Base-by-base conservation (phyloP, 2,113 vertebrate species). In the Aldabrachelys gigantea region DNA sequence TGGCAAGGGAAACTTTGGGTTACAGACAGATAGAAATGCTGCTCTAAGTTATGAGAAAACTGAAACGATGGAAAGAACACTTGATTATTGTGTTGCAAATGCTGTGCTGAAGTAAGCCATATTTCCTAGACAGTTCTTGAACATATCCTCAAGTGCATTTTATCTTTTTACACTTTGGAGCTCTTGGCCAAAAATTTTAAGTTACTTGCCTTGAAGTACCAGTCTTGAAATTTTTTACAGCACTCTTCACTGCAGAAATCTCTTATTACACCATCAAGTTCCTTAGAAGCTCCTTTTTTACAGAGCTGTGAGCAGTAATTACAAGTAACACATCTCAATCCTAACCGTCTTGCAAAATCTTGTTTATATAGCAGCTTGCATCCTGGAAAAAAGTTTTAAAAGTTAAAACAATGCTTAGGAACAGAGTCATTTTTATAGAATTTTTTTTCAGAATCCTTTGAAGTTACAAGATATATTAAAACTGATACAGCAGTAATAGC, bases 301-400 rank as follows among this genome's bases (percentile, higher is more conserved):
- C 99, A 99, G 85, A 99, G 98, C 97, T 99, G 99, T 95, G 98
- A 99, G 98, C 99, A 99, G 98, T 99, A 99, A 98, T 99, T 99
- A 97, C 99, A 99, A 96, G 99, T 99, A 95, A 99, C 99, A 95
- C 99, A 99, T 98, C 99, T 99, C 95, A 99, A 98, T 93, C 99
- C 99, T 98, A 99, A 98, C 82, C 99, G 99, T 93, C 98, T 98
- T 97, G 99, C 99, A 97, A 99, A 99, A 96, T 99, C 99, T 98
- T 99, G 99, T 98, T 99, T 99, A 97, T 99, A 99, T 82, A 99
- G 98, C 88, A 99, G 98, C 98, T 99, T 99, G 97, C 99, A 99
- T 83, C 99, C 99, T 99, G 98, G 90, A 98, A 96, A 97, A 65
- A 97, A 97, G 84, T 89, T 96, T 97, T 97, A 96, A 95, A 94